A percentile compares a stretch with the other conserved stretches of the same genome.
Conservation (phyloP, 1,140 invertebrate genomes). For the Galleria mellonella region DNA sequence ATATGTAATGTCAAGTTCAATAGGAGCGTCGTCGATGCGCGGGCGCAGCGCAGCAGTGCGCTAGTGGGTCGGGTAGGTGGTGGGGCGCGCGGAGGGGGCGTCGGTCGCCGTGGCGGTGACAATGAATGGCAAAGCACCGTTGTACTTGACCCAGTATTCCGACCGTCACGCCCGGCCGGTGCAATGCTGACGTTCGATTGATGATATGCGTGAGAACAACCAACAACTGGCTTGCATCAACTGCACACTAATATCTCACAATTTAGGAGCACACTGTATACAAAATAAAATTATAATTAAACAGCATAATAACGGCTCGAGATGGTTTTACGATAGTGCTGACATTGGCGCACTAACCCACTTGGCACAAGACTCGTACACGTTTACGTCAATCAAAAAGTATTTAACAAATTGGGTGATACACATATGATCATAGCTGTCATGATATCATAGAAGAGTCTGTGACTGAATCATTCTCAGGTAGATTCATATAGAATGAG, state of each 20-base stretch:
- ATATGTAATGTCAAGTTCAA: slow-evolving; percentile 61
- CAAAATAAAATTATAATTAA: slow-evolving; percentile 26
- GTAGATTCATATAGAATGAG: slow-evolving; percentile 1
- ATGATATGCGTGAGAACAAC: slow-evolving; percentile 27
- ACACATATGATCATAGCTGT: slow-evolving; percentile 17
- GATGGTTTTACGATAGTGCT: slow-evolving; percentile 49
- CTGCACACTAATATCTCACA: slow-evolving; percentile 15
- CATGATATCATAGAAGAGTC: slow-evolving; percentile 36
- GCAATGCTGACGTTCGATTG: slow-evolving; percentile 32
- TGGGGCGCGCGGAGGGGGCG: slow-evolving; percentile 14
- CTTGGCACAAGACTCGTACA: slow-evolving; percentile 38
- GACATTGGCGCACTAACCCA: slow-evolving; percentile 65
- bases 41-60: slow-evolving; percentile 19
- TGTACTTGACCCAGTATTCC: slow-evolving; percentile 69
- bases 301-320: slow-evolving; percentile 22
- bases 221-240: slow-evolving; percentile 13
- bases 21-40: slow-evolving; percentile 40
- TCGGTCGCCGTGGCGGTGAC: slow-evolving; percentile 30
- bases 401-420: slow-evolving; percentile 34
- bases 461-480: slow-evolving; percentile 17
- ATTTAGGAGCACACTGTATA: neutral
- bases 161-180: slow-evolving; percentile 51
- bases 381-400: slow-evolving; percentile 57
- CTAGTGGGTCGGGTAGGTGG: slow-evolving; percentile 13
- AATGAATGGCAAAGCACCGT: slow-evolving; percentile 70